Evolutionary conservation across 2,888 invertebrate species (phyloP), one percentile per base, ranked within the genome.

Genomic region (Muscina levida): DNA sequence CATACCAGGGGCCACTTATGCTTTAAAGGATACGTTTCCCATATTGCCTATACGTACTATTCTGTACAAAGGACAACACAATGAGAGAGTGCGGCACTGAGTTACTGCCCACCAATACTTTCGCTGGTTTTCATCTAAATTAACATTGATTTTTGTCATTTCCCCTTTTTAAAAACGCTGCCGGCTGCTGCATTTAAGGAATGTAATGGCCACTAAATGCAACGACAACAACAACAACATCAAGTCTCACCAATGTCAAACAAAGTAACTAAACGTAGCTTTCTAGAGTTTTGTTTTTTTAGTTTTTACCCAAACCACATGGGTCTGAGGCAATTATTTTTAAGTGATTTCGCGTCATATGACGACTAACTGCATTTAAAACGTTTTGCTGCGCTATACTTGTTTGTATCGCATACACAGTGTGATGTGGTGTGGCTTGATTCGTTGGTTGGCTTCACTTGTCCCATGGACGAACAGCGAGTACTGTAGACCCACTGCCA

Each of bases 271-370:
- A 65, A 76, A 75, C 62, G 31, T 8, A 72, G 57, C 67, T 70
- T 76, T 75, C 53, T 46, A 17, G 13, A 46, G 19, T 39, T 31
- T n/a, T 57, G 56, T 66, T 79, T 79, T 83, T 73, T 82, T 83
- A 80, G 79, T 10, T 75, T 82, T 17, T 62, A 19, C 51, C 42
- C 51, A 68, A 76, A 83, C 83, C 83, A 83, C 83, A 83, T 82
- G 85, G 73, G 77, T 70, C 75, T 83, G 83, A 62, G 62, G 62
- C 62, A 62, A 62, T 62, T 85, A 85, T 83, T 84, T 83, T 83
- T 72, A 82, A 83, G 82, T 82, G 79, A 77, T 79, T 84, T 83
- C 70, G 73, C 81, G 75, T 81, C 77, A 76, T 76, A 73, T 77
- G 68, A 72, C 72, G 70, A 78, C 72, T 70, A 73, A 66, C 71